phyloP scores from a whole-genome alignment of 1,140 invertebrate genomes.

The Marisa cornuarietis region DNA sequence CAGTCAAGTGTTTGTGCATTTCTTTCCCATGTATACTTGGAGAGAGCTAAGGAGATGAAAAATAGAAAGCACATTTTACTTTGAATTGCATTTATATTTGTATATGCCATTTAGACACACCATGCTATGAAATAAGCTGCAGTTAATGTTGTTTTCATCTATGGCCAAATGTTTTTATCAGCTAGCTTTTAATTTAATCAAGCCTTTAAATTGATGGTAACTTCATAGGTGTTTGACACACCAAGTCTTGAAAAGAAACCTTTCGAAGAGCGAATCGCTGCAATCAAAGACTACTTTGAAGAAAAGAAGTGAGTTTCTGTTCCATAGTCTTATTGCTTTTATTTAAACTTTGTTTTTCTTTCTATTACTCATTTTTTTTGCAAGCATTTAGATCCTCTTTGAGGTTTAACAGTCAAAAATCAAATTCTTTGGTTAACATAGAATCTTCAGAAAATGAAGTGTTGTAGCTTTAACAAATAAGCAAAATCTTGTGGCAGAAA shows the following conservation, averaged over 20 bases:
- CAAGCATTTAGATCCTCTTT: neutral
- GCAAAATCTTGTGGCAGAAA: too few relatives aligned
- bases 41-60: neutral
- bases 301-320: constrained; percentile 46
- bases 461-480: too few relatives aligned
- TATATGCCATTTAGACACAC: too few relatives aligned
- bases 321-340: neutral
- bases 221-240: constrained; percentile 57
- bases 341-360: neutral
- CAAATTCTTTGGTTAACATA: too few relatives aligned
- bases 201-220: too few relatives aligned
- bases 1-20: too few relatives aligned
- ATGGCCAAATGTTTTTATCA: too few relatives aligned
- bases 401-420: neutral
- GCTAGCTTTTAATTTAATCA: too few relatives aligned
- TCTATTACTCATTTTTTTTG: neutral
- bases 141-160: neutral
- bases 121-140: neutral
- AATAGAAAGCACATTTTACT: neutral
- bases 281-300: constrained; percentile 55
- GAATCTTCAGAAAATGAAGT: too few relatives aligned
- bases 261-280: constrained; percentile 56
- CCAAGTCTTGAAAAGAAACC: constrained; percentile 51
- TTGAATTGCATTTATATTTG: neutral
- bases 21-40: neutral